Evolutionary conservation across 2,888 invertebrate species (phyloP).

Genomic region (Ramazzottius varieornatus): DNA sequence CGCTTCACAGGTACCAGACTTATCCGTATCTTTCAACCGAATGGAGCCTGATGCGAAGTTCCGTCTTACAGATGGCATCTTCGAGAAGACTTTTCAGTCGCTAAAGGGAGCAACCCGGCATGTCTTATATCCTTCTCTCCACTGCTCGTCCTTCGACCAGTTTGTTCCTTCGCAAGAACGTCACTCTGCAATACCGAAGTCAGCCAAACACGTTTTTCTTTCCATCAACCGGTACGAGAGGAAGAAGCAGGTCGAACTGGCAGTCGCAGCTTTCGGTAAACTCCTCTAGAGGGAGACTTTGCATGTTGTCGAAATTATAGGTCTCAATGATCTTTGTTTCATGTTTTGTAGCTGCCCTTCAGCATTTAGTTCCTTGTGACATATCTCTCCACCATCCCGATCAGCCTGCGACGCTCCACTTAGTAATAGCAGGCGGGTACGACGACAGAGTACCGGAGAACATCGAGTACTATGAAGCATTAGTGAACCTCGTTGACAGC

Average conservation of each 20-base stretch:
- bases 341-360: background rate
- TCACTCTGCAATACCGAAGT: conserved; percentile 12
- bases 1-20: conserved; percentile 43
- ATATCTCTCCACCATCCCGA: background rate
- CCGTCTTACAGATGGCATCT: conserved; percentile 36
- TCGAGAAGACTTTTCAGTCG: conserved; percentile 52
- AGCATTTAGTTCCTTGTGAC: background rate
- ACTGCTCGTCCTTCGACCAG: conserved; percentile 42
- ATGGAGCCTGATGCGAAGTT: conserved; percentile 6
- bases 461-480: conserved; percentile 49
- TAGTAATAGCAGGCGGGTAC: conserved; percentile 86
- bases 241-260: conserved; percentile 73
- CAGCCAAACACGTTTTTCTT: conserved; percentile 35
- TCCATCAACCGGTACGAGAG: conserved; percentile 91
- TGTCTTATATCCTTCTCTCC: conserved; percentile 77
- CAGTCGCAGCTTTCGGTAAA: conserved; percentile 47
- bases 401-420: conserved; percentile 30
- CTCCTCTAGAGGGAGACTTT: too few relatives aligned
- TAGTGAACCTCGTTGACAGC: conserved; percentile 37
- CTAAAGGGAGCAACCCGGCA: conserved; percentile 38
- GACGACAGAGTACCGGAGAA: conserved; percentile 66
- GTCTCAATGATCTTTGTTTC: background rate
- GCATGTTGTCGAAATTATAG: too few relatives aligned
- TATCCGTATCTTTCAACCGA: too few relatives aligned
- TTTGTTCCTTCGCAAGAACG: background rate